These are phyloP conservation scores for Helicolenus hilgendorfi DNA, from an alignment of 2,797 vertebrate genomes.

Conservation along the genomic window DNA sequence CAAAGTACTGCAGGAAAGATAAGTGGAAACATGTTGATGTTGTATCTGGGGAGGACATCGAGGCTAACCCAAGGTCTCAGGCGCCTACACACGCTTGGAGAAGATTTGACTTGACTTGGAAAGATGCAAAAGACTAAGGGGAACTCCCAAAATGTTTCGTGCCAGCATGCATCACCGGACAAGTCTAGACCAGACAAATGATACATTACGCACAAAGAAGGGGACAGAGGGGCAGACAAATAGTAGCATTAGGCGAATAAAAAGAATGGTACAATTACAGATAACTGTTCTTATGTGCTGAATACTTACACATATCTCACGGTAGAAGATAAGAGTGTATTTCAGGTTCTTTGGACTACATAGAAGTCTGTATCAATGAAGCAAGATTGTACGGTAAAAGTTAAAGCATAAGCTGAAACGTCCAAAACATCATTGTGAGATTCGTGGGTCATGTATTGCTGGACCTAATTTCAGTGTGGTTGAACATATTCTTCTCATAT, in stretches of 20 bases:
- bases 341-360: not conserved
- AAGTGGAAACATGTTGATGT: conserved; percentile 68
- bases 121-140: conserved; percentile 58
- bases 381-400: too few species aligned
- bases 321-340: not conserved
- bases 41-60: conserved; percentile 41
- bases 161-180: conserved; percentile 66
- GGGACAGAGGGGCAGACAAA: conserved; percentile 54
- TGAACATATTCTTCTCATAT: not conserved
- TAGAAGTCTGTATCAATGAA: too few species aligned
- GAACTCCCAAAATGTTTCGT: conserved; percentile 79
- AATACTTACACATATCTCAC: conserved; percentile 4
- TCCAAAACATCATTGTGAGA: not conserved
- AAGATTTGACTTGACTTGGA: conserved; percentile 11
- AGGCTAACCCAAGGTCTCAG: conserved; percentile 42
- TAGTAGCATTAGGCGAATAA: conserved; percentile 53
- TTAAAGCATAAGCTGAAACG: not conserved
- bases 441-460: not conserved
- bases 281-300: conserved; percentile 39
- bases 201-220: conserved; percentile 56
- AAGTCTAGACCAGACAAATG: conserved; percentile 84
- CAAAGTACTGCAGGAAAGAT: conserved; percentile 30
- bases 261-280: conserved; percentile 50
- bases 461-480: not conserved
- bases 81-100: conserved; percentile 26